Conservation (phyloP, 1,140 invertebrate species). For the Tribolium castaneum region DNA sequence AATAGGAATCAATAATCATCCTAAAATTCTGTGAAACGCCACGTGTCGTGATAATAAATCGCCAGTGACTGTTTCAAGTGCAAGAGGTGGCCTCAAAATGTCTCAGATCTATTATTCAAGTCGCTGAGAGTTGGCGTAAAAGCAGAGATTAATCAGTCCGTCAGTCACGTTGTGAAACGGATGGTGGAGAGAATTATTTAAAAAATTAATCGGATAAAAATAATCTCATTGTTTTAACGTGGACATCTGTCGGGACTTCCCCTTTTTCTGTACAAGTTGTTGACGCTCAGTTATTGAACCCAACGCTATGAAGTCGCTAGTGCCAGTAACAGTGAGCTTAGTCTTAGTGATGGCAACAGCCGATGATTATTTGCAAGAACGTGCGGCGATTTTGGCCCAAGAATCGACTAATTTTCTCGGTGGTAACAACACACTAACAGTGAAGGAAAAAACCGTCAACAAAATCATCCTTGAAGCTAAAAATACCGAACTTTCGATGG, state of each 20-base stretch:
- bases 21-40: too few species aligned
- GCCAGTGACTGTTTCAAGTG: background rate
- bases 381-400: constrained; percentile 49
- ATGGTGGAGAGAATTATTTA: background rate
- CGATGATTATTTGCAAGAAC: constrained; percentile 1
- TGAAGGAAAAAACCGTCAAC: constrained; percentile 72
- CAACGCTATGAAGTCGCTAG: background rate
- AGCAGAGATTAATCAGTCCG: constrained; percentile 5
- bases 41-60: constrained; percentile 9
- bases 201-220: background rate
- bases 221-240: background rate
- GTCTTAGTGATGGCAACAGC: background rate
- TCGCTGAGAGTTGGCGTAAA: background rate
- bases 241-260: background rate
- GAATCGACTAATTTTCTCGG: constrained; percentile 65
- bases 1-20: background rate
- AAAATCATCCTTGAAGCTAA: constrained; percentile 74
- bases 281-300: background rate
- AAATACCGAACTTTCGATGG: constrained; percentile 65
- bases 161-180: background rate
- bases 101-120: constrained; percentile 30
- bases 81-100: background rate
- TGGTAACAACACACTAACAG: constrained; percentile 66
- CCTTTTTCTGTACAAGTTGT: background rate
- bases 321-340: background rate